Evolutionary conservation across 1,140 invertebrate genomes (phyloP), one percentile per base, ranked within the genome.

Genomic region (Temnothorax curvispinosus): DNA sequence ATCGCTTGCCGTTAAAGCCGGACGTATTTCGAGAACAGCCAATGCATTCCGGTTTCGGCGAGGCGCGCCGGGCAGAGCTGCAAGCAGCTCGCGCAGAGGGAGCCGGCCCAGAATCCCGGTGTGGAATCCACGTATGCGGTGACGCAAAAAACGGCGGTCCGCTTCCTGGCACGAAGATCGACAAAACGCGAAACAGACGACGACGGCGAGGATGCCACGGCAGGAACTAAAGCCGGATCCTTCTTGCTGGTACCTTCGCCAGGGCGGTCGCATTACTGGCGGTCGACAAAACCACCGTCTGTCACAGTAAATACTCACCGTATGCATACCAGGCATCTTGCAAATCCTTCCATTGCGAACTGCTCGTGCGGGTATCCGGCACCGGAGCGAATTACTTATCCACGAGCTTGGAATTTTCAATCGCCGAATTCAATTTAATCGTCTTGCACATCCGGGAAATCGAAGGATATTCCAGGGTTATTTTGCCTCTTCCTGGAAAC

Each of bases 181-280:
- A 74, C 90, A 91, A 91, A 91, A 91, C 90, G 90, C 60, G 87
- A 91, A 89, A 91, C 90, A 91, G 84, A 88, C 87, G 87, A 69
- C 38, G 89, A 67, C 50, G 50, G 67, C 11, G 52, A 47, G 65
- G 67, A 58, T 21, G 78, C 74, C 58, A 60, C 41, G 35, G 56
- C 62, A 54, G 65, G 56, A 85, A 80, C 74, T 74, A 86, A 81
- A 64, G 65, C 54, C 47, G 69, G 60, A 74, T 89, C 90, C 90
- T 91, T 91, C 80, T 38, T 69, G 58, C 54, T 52, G 32, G n/a
- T 69, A 65, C 71, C 81, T 82, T 78, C 62, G 60, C 62, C 69
- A 80, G 77, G 38, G 72, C 78, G 85, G 84, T 89, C 89, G 87
- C 81, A 87, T 91, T 91, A 90, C 90, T 75, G 84, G 86, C 64